Conservation (phyloP, 2,888 invertebrate species). For the Rotaria sp. region DNA sequence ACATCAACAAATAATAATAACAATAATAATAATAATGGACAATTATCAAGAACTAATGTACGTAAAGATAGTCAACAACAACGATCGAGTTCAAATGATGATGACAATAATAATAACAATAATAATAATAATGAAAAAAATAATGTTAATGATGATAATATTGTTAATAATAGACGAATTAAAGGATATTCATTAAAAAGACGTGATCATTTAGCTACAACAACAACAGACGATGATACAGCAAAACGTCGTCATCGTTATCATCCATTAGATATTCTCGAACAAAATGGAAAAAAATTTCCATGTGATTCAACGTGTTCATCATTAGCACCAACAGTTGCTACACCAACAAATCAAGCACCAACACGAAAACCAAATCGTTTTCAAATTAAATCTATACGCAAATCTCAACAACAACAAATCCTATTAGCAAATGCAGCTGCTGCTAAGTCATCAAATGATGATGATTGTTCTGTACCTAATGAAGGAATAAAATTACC, state of each 20-base stretch:
- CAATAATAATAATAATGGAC: not conserved
- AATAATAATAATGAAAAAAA: not conserved
- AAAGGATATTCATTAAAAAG: not conserved
- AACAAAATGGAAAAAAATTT: not conserved
- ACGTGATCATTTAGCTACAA: not conserved
- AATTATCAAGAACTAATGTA: not conserved
- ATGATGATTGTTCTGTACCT: not conserved
- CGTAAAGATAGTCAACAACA: not conserved
- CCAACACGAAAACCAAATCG: not conserved
- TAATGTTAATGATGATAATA: not conserved
- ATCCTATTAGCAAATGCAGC: not conserved
- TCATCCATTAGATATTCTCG: not conserved
- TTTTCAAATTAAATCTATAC: slow-evolving; percentile 5
- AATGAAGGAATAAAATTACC: not conserved
- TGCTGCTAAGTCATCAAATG: slow-evolving; percentile 9
- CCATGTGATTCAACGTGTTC: not conserved
- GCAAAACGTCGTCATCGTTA: not conserved
- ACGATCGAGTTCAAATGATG: not conserved
- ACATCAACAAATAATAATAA: not conserved
- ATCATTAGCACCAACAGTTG: not conserved
- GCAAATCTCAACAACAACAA: slow-evolving; percentile 20
- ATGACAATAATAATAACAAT: not conserved
- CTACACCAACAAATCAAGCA: not conserved
- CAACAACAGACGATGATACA: slow-evolving; percentile 5
- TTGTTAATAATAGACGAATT: not conserved